Percentiles rank a stretch among this genome's conserved stretches.
phyloP scores from a whole-genome alignment of 2,797 vertebrate genomes.

The Sebastes glaucus region DNA sequence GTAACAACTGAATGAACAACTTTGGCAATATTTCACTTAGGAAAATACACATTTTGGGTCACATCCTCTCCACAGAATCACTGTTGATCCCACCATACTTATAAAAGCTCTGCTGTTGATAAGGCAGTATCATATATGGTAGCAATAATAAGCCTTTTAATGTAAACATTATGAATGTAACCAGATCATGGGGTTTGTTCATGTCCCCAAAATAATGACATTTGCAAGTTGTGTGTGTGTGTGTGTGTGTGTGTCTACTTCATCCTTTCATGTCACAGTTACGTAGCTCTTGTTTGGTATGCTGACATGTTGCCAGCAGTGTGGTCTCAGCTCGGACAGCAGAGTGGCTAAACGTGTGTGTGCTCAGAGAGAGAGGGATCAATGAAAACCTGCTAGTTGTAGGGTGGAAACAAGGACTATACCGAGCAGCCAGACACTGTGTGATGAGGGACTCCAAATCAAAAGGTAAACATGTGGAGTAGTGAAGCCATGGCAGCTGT shows the following conservation, averaged over 20 bases:
- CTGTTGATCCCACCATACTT: neutral
- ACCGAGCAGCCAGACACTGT: neutral
- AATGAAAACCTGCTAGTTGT: slow-evolving; percentile 1
- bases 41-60: neutral
- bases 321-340: neutral
- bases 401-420: neutral
- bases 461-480: slow-evolving; percentile 58
- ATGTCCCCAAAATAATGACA: neutral
- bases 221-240: neutral
- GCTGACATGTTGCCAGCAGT: slow-evolving; percentile 34
- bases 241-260: neutral
- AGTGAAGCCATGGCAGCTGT: neutral
- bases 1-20: neutral
- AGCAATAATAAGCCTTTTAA: neutral
- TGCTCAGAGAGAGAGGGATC: neutral
- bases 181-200: neutral
- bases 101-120: neutral
- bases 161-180: too few relatives aligned
- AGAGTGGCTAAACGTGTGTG: slow-evolving; percentile 4
- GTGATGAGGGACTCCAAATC: slow-evolving; percentile 69
- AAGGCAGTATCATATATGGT: too few relatives aligned
- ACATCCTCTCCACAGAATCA: neutral
- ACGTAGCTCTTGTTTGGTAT: slow-evolving; percentile 16
- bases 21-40: neutral
- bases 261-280: slow-evolving; percentile 6